These are phyloP conservation scores for Brachionus plicatilis DNA, from an alignment of 1,140 invertebrate genomes.

Conservation along the genomic window DNA sequence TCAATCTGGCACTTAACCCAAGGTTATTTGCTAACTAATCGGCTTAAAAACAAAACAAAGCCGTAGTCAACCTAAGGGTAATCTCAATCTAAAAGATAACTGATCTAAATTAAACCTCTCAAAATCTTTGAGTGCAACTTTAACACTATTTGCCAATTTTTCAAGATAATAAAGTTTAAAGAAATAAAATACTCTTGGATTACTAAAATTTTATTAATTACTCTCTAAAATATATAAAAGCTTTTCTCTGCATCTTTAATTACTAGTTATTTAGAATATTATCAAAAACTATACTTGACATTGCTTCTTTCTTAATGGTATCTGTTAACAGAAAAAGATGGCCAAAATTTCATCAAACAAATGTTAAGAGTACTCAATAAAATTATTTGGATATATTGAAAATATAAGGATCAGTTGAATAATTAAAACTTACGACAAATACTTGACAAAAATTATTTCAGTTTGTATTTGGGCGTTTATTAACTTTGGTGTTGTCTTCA, in stretches of 20 bases:
- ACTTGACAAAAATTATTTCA: too few relatives aligned
- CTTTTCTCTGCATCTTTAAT: not conserved
- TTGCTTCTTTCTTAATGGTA: not conserved
- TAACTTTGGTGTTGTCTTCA: too few relatives aligned
- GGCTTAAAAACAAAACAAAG: not conserved
- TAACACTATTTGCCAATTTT: not conserved
- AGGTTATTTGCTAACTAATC: not conserved
- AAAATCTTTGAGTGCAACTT: not conserved
- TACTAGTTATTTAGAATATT: not conserved
- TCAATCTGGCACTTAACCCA: not conserved
- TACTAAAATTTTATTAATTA: not conserved
- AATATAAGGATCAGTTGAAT: too few relatives aligned
- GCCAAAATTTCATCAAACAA: too few relatives aligned
- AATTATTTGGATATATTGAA: too few relatives aligned
- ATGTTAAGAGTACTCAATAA: too few relatives aligned
- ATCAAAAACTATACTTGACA: not conserved
- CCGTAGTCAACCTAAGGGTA: not conserved
- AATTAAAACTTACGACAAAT: too few relatives aligned
- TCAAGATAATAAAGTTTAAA: not conserved
- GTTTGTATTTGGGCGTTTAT: too few relatives aligned
- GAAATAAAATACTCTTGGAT: not conserved
- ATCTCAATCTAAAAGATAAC: not conserved
- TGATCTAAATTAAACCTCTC: not conserved
- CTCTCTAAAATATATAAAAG: not conserved
- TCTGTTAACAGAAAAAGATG: too few relatives aligned